Evolutionary conservation across 2,888 invertebrate species (phyloP).

Genomic region (Papilio elwesi): DNA sequence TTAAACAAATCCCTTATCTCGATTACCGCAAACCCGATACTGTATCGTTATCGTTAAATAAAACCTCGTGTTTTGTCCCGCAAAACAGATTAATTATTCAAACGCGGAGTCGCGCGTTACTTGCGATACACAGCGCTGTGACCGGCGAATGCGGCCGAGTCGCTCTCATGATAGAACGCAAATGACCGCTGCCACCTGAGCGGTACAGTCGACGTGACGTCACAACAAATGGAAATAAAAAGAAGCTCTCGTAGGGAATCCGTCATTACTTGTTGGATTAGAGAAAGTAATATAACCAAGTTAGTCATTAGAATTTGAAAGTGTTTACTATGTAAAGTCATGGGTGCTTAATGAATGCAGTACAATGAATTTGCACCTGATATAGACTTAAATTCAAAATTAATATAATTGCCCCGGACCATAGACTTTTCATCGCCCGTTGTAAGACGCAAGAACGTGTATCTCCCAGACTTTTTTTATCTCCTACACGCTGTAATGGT

Average conservation of each 20-base stretch:
- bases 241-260: conserved; percentile 67
- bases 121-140: conserved; percentile 44
- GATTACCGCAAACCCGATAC: conserved; percentile 53
- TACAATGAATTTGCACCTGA: conserved; percentile 6
- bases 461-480: too few relatives aligned
- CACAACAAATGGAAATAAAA: conserved; percentile 59
- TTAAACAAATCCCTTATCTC: conserved; percentile 48
- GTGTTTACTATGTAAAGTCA: conserved; percentile 75
- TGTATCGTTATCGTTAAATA: conserved; percentile 55
- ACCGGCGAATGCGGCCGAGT: conserved; percentile 62
- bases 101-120: conserved; percentile 52
- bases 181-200: conserved; percentile 66
- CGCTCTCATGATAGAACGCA: conserved; percentile 70
- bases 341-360: conserved; percentile 48
- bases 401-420: not conserved
- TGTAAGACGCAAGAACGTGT: too few relatives aligned
- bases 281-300: conserved; percentile 68
- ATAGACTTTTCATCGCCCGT: too few relatives aligned
- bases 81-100: conserved; percentile 53
- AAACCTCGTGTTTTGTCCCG: conserved; percentile 48
- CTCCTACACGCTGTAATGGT: too few relatives aligned
- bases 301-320: conserved; percentile 68
- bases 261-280: conserved; percentile 60
- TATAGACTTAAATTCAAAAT: not conserved
- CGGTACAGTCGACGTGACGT: conserved; percentile 70